phyloP scores from a whole-genome alignment of 2,888 invertebrate genomes.

The Melinaea marsaeus region DNA sequence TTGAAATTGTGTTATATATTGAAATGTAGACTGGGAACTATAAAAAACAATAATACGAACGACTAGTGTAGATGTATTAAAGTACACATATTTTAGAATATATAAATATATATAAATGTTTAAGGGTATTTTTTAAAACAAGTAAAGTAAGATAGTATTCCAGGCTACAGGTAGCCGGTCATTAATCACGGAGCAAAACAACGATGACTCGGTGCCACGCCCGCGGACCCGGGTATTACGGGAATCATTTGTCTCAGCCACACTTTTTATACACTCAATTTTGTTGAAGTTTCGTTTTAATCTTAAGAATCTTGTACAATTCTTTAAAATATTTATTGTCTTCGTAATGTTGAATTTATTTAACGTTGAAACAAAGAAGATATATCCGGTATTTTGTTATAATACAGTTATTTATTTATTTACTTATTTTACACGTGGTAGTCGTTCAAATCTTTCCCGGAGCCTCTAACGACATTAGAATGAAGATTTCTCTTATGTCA shows the following conservation, averaged over 20 bases:
- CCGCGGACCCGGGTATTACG: slow-evolving; percentile 27
- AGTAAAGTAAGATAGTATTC: slow-evolving; percentile 4
- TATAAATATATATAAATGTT: no score
- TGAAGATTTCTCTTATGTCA: background rate
- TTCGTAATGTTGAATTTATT: background rate
- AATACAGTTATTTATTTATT: no score
- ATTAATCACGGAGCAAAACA: slow-evolving; percentile 27
- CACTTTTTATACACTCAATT: slow-evolving; percentile 16
- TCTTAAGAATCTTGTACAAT: slow-evolving; percentile 16
- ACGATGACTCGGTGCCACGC: slow-evolving; percentile 14
- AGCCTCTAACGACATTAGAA: background rate
- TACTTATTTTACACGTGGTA: no score
- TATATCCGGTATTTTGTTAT: no score
- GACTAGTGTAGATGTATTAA: no score
- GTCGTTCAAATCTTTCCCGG: no score
- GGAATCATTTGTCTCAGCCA: slow-evolving; percentile 26
- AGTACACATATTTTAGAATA: no score
- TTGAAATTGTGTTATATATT: no score
- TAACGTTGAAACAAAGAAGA: background rate
- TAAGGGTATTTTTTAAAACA: slow-evolving; percentile 5
- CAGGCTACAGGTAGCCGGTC: slow-evolving; percentile 23
- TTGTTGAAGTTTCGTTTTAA: slow-evolving; percentile 20
- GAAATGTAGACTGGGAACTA: no score
- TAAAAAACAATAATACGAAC: no score
- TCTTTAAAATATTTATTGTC: background rate